Base-by-base conservation (phyloP, 2,888 invertebrate genomes). In the Zaprionus lineosus region DNA sequence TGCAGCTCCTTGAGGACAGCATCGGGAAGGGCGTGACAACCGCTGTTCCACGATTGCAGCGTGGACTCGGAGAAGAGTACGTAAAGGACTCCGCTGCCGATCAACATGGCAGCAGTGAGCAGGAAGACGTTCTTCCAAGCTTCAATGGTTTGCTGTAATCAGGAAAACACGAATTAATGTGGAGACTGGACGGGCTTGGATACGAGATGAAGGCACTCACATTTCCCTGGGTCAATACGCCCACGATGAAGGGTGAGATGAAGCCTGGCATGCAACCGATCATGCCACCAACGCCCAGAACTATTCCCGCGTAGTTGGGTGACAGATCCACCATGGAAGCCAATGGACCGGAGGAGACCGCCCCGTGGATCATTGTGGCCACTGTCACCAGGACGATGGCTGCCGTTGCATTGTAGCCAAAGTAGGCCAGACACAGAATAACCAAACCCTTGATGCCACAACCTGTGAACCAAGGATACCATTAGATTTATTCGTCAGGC, bases 241-340 rank as follows among this genome's bases (percentile, higher is more conserved):
- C 93, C 15, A 94, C 93, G 9, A 93, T 90, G 0, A 91, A 87
- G 1, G 94, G 93, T 1, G 93, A 93, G 37, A 93, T 88, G 60
- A 93, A 93, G 28, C 93, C 93, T 0, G 92, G 91, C 34, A 91
- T 86, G 16, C 91, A 91, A 0, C 92, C 91, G 26, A 93, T 88
- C 81, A 92, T 91, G 47, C 93, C 93, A 36, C 91, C 91, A n/a
- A 93, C 90, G 0, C 94, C 94, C 39, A 94, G 89, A 1, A 92
- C 89, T 18, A 94, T 90, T 63, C 92, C 92, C 86, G 89, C 86
- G 89, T 90, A 88, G 86, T 93, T 93, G 0, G 93, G 93, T 52
- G 94, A 92, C 39, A 94, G 91, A 73, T 94, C 94, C 5, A 94
- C 93, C 52, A 93, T 91, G 46, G 92, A 92, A 2, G 94, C 92